A percentile compares a stretch with the other conserved stretches of the same genome.
phyloP scores from a whole-genome alignment of 2,797 vertebrate genomes.

The Podargus strigoides region DNA sequence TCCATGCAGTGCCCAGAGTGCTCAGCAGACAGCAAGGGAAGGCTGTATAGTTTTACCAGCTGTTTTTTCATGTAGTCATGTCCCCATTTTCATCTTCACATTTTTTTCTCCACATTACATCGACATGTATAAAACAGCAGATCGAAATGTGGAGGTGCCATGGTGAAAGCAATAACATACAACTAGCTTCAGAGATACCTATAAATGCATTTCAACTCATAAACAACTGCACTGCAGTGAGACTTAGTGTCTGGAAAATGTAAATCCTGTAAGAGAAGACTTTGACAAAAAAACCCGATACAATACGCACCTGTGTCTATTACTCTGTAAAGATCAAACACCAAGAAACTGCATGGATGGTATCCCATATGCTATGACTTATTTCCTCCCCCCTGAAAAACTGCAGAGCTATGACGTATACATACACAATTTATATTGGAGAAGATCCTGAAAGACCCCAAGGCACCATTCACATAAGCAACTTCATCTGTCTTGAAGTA shows the following conservation, averaged over 20 bases:
- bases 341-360: not conserved
- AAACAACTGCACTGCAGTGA: not conserved
- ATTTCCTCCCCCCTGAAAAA: not conserved
- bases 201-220: not conserved
- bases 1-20: not conserved
- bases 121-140: not conserved
- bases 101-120: not conserved
- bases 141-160: not conserved
- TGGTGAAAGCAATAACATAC: not conserved
- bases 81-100: not conserved
- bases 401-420: not conserved
- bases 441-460: slow-evolving; percentile 18
- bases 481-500: slow-evolving; percentile 1
- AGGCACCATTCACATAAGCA: not conserved
- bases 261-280: not conserved
- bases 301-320: not conserved
- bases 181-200: not conserved
- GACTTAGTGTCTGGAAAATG: not conserved
- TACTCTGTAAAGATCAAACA: not conserved
- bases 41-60: not conserved
- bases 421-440: slow-evolving; percentile 1
- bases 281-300: not conserved
- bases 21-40: not conserved
- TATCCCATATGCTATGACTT: not conserved
- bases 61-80: not conserved